Percentiles rank a stretch among this genome's conserved stretches.
Conservation (phyloP, 2,797 vertebrate species). For the Psittacula derbiana region DNA sequence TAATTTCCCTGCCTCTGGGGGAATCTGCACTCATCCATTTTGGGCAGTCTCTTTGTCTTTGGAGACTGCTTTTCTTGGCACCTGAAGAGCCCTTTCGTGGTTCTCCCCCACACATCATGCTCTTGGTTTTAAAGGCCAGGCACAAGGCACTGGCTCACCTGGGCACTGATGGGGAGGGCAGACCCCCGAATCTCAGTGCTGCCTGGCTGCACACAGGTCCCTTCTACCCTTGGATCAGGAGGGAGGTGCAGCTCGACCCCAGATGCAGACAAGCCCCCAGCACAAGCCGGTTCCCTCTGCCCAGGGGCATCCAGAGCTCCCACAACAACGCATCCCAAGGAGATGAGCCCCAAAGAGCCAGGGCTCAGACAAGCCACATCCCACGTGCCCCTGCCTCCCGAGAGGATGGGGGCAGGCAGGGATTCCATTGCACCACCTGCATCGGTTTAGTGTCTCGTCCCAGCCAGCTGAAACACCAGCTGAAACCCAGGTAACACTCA, state of each 20-base stretch:
- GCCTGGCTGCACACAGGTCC: background rate
- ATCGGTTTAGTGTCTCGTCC: accelerated
- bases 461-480: background rate
- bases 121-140: background rate
- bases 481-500: background rate
- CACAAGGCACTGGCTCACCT: background rate
- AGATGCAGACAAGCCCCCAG: background rate
- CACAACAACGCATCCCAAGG: background rate
- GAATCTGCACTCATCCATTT: conserved; percentile 27
- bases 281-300: background rate
- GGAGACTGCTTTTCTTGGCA: background rate
- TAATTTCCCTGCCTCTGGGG: conserved; percentile 22
- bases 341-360: background rate
- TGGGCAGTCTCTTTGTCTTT: conserved; percentile 19
- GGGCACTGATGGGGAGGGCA: background rate
- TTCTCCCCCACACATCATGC: background rate
- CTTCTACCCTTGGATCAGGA: background rate
- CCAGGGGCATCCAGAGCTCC: background rate
- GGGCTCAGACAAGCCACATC: background rate
- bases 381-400: background rate
- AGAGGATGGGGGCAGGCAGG: background rate
- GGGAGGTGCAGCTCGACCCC: background rate
- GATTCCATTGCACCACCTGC: background rate
- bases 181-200: background rate
- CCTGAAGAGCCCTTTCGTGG: background rate